These are phyloP conservation scores for Pluvialis apricaria DNA, from an alignment of 2,113 vertebrate species.

Conservation along the genomic window DNA sequence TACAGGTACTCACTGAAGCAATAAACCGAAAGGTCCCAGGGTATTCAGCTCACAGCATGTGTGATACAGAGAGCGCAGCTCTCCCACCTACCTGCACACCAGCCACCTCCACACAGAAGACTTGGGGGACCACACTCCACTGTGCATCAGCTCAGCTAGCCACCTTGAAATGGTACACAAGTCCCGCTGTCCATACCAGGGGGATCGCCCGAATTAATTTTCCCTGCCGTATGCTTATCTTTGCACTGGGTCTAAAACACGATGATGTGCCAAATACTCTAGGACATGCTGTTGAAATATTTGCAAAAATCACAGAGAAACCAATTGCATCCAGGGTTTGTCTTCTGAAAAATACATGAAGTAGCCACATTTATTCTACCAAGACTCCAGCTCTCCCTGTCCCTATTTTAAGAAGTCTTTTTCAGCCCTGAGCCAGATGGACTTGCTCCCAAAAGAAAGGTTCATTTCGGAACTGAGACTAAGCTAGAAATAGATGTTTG, in stretches of 20 bases:
- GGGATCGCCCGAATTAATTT: not conserved
- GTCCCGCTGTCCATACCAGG: not conserved
- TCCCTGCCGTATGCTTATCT: not conserved
- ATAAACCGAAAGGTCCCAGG: not conserved
- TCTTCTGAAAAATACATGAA: not conserved
- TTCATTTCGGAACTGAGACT: not conserved
- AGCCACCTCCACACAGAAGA: not conserved
- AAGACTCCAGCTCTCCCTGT: not conserved
- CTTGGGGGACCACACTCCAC: not conserved
- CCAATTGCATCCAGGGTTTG: not conserved
- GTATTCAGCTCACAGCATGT: not conserved
- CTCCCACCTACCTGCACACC: not conserved
- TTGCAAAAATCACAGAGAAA: not conserved
- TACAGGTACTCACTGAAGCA: not conserved
- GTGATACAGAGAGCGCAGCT: not conserved
- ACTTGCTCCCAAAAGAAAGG: not conserved
- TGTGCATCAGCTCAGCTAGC: rapidly evolving
- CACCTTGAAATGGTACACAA: not conserved
- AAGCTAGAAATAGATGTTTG: not conserved
- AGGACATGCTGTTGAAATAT: not conserved
- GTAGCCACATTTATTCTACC: not conserved
- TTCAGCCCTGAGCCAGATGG: not conserved
- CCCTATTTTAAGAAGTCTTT: not conserved
- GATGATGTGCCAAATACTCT: not conserved
- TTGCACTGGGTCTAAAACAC: not conserved